A percentile compares a stretch with the other conserved stretches of the same genome.
These are phyloP conservation scores for Motacilla tschutschensis DNA, from an alignment of 2,113 vertebrate species.

Conservation along the genomic window DNA sequence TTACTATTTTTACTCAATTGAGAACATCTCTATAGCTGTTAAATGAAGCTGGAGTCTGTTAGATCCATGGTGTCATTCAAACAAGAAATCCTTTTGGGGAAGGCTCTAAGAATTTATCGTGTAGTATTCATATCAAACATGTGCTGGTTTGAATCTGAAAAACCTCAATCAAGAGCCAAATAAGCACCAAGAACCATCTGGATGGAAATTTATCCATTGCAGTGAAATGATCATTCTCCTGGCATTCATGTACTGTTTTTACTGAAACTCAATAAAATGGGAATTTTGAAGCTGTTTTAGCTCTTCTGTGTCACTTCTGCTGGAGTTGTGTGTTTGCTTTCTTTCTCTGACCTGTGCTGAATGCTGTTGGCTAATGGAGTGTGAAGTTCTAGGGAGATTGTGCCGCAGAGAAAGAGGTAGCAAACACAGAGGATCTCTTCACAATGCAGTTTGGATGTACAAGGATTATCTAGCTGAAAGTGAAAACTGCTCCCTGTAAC, in stretches of 20 bases:
- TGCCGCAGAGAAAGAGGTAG: neutral
- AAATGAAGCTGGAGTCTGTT: neutral
- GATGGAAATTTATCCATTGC: neutral
- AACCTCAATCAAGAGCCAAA: neutral
- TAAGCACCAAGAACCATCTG: neutral
- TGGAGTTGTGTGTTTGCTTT: neutral
- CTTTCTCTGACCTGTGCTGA: neutral
- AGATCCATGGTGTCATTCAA: neutral
- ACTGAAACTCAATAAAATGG: neutral
- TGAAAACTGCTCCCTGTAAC: neutral
- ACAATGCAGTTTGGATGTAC: neutral
- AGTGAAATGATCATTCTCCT: neutral
- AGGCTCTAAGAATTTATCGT: neutral
- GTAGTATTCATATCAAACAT: neutral
- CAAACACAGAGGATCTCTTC: neutral
- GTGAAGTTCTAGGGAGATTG: neutral
- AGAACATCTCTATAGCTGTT: neutral
- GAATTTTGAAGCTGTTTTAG: neutral
- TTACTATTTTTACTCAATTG: neutral
- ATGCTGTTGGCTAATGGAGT: neutral
- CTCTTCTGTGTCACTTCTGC: neutral
- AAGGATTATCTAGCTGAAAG: neutral
- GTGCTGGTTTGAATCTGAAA: neutral
- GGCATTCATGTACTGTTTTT: neutral
- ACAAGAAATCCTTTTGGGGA: neutral